Conservation (phyloP, 2,888 invertebrate genomes). For the Drosophila anomalipes region DNA sequence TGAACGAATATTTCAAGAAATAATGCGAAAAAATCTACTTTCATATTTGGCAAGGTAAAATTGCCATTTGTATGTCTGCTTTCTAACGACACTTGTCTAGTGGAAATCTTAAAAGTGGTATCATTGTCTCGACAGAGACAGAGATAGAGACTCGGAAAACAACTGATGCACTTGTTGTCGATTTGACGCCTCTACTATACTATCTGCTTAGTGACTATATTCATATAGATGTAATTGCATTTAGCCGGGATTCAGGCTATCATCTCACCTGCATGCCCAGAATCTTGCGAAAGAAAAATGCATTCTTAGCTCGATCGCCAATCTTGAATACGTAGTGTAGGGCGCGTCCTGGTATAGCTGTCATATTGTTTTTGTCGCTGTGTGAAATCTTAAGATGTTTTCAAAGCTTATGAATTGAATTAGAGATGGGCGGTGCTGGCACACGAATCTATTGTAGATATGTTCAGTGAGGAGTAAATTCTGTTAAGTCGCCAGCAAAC, state of each 20-base stretch:
- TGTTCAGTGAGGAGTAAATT: slow-evolving; percentile 11
- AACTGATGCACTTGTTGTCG: too few species aligned
- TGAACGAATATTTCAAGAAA: too few species aligned
- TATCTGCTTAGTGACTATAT: too few species aligned
- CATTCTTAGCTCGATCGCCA: slow-evolving; percentile 93
- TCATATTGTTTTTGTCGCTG: slow-evolving; percentile 44
- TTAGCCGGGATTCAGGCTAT: slow-evolving; percentile 11
- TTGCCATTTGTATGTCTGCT: too few species aligned
- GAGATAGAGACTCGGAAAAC: too few species aligned
- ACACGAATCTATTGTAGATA: not conserved
- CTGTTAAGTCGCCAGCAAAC: slow-evolving; percentile 15
- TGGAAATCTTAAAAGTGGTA: too few species aligned
- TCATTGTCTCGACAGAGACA: too few species aligned
- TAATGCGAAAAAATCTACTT: too few species aligned
- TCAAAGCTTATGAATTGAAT: slow-evolving; percentile 14
- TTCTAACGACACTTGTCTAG: too few species aligned
- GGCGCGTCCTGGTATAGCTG: slow-evolving; percentile 89
- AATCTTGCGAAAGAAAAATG: slow-evolving; percentile 94
- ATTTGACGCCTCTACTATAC: too few species aligned
- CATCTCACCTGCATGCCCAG: slow-evolving; percentile 96
- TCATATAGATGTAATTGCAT: not conserved
- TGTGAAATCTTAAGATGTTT: not conserved
- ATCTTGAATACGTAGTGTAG: slow-evolving; percentile 99
- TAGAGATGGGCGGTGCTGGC: not conserved
- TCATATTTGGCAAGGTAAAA: too few species aligned